phyloP scores from a whole-genome alignment of 2,888 invertebrate genomes.

The Scaptomyza parva region DNA sequence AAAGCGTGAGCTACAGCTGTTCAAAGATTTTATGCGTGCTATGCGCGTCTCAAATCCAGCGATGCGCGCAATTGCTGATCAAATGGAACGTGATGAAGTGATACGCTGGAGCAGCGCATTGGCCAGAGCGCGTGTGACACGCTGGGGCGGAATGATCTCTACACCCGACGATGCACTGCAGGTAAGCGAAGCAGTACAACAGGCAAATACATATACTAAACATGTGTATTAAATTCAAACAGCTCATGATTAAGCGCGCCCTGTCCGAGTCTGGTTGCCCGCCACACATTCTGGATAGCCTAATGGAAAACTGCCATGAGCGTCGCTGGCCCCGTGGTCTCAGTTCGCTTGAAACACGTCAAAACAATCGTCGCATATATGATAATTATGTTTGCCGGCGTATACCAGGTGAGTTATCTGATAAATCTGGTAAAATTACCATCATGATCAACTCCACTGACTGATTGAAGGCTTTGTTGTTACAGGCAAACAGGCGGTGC shows the following conservation, averaged over 20 bases:
- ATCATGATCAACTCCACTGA: conserved; percentile 18
- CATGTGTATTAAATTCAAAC: too few relatives aligned
- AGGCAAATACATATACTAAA: neutral
- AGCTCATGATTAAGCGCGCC: conserved; percentile 97
- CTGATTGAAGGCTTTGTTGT: conserved; percentile 47
- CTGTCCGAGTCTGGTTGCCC: conserved; percentile 97
- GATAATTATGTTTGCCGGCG: conserved; percentile 97
- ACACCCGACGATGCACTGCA: conserved; percentile 97
- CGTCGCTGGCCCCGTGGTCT: conserved; percentile 97
- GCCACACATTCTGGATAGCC: conserved; percentile 95
- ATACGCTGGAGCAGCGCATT: conserved; percentile 94
- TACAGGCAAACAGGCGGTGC: conserved; percentile 96
- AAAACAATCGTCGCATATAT: conserved; percentile 95
- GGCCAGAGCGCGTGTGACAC: conserved; percentile 93
- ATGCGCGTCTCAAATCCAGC: conserved; percentile 96
- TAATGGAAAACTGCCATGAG: conserved; percentile 99
- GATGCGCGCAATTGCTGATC: conserved; percentile 95
- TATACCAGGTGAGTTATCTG: conserved; percentile 89
- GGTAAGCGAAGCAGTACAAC: conserved; percentile 85
- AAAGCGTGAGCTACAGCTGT: conserved; percentile 93
- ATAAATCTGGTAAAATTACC: neutral
- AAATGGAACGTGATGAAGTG: conserved; percentile 97
- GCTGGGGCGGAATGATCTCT: conserved; percentile 99
- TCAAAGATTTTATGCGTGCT: conserved; percentile 97
- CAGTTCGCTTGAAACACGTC: conserved; percentile 96